Conservation (phyloP, 2,113 vertebrate genomes). For the Hemiscyllium ocellatum region DNA sequence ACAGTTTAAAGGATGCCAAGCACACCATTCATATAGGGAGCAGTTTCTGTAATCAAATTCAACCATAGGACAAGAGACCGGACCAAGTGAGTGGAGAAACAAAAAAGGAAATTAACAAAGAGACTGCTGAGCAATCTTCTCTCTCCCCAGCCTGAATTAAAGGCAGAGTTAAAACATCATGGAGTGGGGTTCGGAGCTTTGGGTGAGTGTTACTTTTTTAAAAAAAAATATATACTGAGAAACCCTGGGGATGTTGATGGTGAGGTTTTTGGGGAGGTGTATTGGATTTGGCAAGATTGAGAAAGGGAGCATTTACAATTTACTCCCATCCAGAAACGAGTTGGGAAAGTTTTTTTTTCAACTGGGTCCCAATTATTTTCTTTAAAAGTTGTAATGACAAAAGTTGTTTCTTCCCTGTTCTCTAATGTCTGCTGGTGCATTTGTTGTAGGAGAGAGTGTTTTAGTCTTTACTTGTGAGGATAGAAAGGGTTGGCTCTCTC, state of each 20-base stretch:
- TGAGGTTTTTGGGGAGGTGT: neutral
- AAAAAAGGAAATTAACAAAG: neutral
- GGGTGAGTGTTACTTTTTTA: neutral
- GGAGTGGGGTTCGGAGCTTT: constrained; percentile 25
- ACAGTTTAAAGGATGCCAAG: neutral
- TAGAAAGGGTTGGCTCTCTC: neutral
- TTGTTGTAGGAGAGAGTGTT: neutral
- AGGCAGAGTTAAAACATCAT: neutral
- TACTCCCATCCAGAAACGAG: neutral
- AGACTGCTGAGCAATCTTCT: neutral
- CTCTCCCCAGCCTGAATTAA: neutral
- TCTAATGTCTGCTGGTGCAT: neutral
- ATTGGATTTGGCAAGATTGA: neutral
- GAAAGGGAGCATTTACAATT: neutral
- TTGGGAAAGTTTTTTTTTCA: neutral
- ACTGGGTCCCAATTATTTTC: neutral
- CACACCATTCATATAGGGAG: neutral
- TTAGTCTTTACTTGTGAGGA: too few species aligned
- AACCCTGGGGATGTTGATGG: neutral
- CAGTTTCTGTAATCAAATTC: neutral
- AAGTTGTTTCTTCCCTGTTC: neutral
- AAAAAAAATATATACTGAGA: neutral
- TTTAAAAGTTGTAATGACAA: neutral
- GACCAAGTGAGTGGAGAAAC: neutral
- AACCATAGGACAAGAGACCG: neutral